Percentiles rank a stretch among this genome's conserved stretches.
Evolutionary conservation across 1,140 invertebrate genomes (phyloP).

Genomic region (Caerostris extrusa): DNA sequence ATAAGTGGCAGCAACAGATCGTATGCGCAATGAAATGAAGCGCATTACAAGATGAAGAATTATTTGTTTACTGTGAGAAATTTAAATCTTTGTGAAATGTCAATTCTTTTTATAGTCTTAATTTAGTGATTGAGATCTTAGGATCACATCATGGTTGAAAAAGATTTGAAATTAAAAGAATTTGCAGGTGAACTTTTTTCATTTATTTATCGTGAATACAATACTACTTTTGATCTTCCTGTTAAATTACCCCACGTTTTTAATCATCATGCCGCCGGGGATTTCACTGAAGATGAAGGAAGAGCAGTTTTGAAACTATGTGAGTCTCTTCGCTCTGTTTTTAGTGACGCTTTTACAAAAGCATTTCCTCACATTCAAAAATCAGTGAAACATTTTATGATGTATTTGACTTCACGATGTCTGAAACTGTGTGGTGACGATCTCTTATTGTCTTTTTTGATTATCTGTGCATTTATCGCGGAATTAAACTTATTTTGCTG

Average conservation of each 20-base stretch:
- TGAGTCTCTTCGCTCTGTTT: neutral
- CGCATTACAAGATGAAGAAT: neutral
- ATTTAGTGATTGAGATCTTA: neutral
- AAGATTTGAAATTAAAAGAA: slow-evolving; percentile 39
- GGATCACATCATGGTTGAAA: slow-evolving; percentile 37
- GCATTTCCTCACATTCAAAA: slow-evolving; percentile 1
- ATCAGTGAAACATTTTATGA: slow-evolving; percentile 39
- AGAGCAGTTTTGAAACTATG: slow-evolving; percentile 30
- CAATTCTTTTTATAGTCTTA: neutral
- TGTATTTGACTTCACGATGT: slow-evolving; percentile 37
- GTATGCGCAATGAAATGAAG: neutral
- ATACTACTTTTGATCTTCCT: slow-evolving; percentile 25
- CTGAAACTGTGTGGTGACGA: slow-evolving; percentile 48
- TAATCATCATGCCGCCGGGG: neutral
- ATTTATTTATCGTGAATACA: slow-evolving; percentile 35
- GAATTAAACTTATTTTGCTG: slow-evolving; percentile 58
- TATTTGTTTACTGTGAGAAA: slow-evolving; percentile 10
- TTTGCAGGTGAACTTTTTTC: slow-evolving; percentile 34
- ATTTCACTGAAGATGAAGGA: slow-evolving; percentile 32
- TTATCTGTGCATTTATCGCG: slow-evolving; percentile 31
- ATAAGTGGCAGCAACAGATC: neutral
- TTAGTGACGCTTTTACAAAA: neutral
- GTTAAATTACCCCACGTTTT: slow-evolving; percentile 46
- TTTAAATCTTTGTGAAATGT: neutral
- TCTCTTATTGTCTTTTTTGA: slow-evolving; percentile 29